Evolutionary conservation across 1,140 invertebrate species (phyloP).

Genomic region (Neelides sp.): DNA sequence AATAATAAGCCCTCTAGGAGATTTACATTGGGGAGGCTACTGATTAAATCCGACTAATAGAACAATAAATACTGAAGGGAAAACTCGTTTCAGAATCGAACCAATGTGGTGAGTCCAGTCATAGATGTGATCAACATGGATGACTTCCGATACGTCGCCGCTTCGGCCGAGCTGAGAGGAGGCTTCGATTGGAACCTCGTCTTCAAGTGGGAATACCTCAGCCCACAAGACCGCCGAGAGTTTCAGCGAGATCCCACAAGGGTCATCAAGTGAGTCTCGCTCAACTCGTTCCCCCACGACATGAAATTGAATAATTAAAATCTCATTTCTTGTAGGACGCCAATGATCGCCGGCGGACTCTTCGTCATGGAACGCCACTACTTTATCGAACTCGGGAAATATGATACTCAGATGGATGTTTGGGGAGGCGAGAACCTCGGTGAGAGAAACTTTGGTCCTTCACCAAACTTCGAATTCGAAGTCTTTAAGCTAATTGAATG

Average conservation of each 20-base stretch:
- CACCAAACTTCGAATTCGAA: too few relatives aligned
- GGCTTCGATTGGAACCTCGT: conserved; percentile 98
- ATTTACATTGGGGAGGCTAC: not conserved
- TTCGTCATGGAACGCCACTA: conserved; percentile 85
- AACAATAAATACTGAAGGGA: too few relatives aligned
- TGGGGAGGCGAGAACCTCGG: conserved; percentile 54
- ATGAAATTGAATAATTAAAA: not conserved
- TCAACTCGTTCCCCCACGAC: too few relatives aligned
- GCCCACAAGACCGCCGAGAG: conserved; percentile 60
- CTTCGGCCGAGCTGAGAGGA: conserved; percentile 74
- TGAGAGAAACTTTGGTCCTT: conserved; percentile 72
- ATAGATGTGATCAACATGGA: conserved; percentile 98
- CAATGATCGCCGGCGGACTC: conserved; percentile 66
- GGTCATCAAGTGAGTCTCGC: conserved; percentile 40
- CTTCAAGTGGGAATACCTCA: conserved; percentile 89
- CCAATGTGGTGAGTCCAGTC: conserved; percentile 81
- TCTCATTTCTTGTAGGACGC: conserved; percentile 46
- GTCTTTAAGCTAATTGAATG: conserved; percentile 13
- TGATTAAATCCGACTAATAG: too few relatives aligned
- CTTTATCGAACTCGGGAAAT: conserved; percentile 88
- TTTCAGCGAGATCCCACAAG: conserved; percentile 61
- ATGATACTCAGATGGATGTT: conserved; percentile 94
- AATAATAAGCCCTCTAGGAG: not conserved
- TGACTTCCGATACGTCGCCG: conserved; percentile 92
- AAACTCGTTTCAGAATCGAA: conserved; percentile 52